phyloP scores from a whole-genome alignment of 1,140 invertebrate species.

The Habropoda laboriosa region DNA sequence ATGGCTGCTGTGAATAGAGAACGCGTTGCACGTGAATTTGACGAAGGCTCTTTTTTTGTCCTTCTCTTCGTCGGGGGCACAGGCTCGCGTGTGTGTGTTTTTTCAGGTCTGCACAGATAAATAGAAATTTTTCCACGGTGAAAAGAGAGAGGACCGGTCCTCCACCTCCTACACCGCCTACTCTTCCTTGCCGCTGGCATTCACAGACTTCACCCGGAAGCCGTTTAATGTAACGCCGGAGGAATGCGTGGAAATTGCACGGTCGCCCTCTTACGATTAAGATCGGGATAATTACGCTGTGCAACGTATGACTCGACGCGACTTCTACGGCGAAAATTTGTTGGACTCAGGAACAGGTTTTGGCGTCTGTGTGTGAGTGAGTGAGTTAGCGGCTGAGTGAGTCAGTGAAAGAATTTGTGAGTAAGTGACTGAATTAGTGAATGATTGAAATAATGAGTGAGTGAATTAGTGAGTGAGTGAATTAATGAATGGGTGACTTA shows the following conservation, averaged over 20 bases:
- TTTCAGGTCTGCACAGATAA: constrained; percentile 41
- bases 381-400: too few species aligned
- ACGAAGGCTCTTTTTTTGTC: not conserved
- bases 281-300: constrained; percentile 43
- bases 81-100: not conserved
- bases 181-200: constrained; percentile 11
- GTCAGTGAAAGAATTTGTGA: too few species aligned
- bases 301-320: not conserved
- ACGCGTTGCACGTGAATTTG: not conserved
- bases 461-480: too few species aligned
- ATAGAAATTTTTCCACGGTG: constrained; percentile 47
- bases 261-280: not conserved
- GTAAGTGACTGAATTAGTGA: too few species aligned
- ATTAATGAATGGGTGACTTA: too few species aligned
- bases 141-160: constrained; percentile 47
- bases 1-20: constrained; percentile 48
- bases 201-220: constrained; percentile 43
- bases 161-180: too few species aligned
- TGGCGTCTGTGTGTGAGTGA: too few species aligned
- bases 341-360: too few species aligned
- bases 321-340: too few species aligned
- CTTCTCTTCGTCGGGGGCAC: not conserved
- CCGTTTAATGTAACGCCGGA: constrained; percentile 43
- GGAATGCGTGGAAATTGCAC: constrained; percentile 50
- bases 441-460: too few species aligned